phyloP scores from a whole-genome alignment of 1,140 invertebrate species.

The Sycobia sp. region DNA sequence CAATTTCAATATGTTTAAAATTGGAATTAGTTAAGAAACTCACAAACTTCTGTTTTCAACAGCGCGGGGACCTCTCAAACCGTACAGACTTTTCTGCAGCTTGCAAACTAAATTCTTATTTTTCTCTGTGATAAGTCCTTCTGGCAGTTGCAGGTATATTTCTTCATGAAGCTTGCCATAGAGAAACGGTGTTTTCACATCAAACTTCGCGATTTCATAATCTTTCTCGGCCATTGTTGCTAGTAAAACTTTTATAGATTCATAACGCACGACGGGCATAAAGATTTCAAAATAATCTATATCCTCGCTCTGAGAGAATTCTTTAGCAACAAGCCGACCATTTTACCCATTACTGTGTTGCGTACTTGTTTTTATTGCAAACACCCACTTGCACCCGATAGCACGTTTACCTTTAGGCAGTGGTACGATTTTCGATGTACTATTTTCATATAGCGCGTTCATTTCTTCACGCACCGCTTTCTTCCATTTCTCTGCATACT shows the following conservation, averaged over 20 bases:
- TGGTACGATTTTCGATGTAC: too few species aligned
- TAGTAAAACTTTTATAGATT: conserved; percentile 30
- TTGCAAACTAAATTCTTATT: background rate
- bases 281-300: conserved; percentile 46
- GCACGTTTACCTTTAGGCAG: too few species aligned
- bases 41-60: conserved; percentile 43
- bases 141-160: conserved; percentile 45
- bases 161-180: conserved; percentile 41
- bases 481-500: too few species aligned
- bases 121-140: conserved; percentile 33
- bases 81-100: conserved; percentile 22
- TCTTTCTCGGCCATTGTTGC: conserved; percentile 22
- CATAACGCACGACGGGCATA: conserved; percentile 34
- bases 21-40: conserved; percentile 38
- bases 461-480: too few species aligned
- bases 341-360: conserved; percentile 25
- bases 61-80: conserved; percentile 34
- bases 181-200: conserved; percentile 42
- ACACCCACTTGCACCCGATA: too few species aligned
- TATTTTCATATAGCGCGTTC: too few species aligned
- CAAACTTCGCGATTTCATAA: conserved; percentile 35
- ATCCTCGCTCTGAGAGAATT: conserved; percentile 39
- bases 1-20: conserved; percentile 37
- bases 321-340: conserved; percentile 37
- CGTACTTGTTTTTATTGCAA: conserved; percentile 12